Percentiles rank a stretch among this genome's conserved stretches.
Conservation (phyloP, 2,113 vertebrate species). For the Nerophis ophidion region DNA sequence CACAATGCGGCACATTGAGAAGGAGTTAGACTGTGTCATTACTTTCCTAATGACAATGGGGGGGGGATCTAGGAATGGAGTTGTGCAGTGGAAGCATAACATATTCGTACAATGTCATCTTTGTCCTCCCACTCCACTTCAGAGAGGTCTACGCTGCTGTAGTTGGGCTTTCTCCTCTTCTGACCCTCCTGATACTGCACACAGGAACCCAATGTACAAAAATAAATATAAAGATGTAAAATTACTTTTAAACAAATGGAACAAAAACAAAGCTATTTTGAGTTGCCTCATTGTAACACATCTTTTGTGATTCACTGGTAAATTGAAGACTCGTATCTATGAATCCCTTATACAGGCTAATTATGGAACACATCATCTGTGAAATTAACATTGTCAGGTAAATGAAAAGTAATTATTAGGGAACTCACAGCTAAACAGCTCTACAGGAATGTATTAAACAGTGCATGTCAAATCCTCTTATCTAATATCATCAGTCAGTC, state of each 20-base stretch:
- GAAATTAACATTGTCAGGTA: conserved; percentile 62
- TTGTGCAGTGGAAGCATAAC: conserved; percentile 19
- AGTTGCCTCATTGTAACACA: conserved; percentile 7
- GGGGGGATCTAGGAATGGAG: background rate
- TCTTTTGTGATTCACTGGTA: conserved; percentile 20
- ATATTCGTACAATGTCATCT: conserved; percentile 83
- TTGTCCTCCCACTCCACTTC: conserved; percentile 98
- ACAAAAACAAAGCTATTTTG: background rate
- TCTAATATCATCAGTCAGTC: conserved; percentile 22
- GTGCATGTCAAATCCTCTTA: conserved; percentile 39
- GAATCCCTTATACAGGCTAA: conserved; percentile 34
- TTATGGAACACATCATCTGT: conserved; percentile 52
- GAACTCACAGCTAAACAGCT: conserved; percentile 39
- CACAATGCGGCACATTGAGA: conserved; percentile 3
- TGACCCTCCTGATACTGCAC: conserved; percentile 90
- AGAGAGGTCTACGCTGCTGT: conserved; percentile 95
- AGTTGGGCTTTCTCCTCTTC: conserved; percentile 92
- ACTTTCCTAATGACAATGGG: background rate
- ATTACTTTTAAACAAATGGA: conserved; percentile 9
- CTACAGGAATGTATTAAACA: conserved; percentile 31
- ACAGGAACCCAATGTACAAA: conserved; percentile 46
- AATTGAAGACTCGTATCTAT: conserved; percentile 26
- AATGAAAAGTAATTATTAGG: conserved; percentile 50
- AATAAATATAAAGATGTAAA: conserved; percentile 7
- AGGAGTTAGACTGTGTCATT: background rate